Evolutionary conservation across 2,888 invertebrate genomes (phyloP), one percentile per base, ranked within the genome.

Genomic region (Serripes groenlandicus): DNA sequence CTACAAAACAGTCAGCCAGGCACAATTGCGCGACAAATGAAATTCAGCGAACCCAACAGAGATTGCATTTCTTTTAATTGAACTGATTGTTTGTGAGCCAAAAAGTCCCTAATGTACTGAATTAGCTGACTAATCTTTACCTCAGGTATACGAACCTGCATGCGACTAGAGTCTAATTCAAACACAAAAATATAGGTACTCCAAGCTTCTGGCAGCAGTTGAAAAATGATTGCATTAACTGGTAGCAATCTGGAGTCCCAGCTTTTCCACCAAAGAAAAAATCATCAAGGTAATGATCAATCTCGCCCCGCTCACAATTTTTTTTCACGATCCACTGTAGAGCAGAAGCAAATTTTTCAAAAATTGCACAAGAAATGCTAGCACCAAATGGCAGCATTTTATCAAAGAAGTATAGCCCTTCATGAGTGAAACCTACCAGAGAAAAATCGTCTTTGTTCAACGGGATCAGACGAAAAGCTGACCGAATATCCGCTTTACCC

Each of bases 371-470:
- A 37, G 62, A 54, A 21, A 81, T 81, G 18, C 56, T 26, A 58
- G 73, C 72, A 18, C 73, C 77, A 74, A 81, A 81, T 7, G 81
- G 81, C 34, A 81, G 18, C 18, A 49, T 66, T 52, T 78, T 81
- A 49, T 82, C 78, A 56, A 74, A 60, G 69, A 74, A 83, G 30
- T 54, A 83, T 15, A 49, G n/a, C 11, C 58, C 77, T 30, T 80
- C 71, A 72, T 77, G 74, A 30, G 54, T 64, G 35, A 83, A 83
- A 37, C 78, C 78, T 21, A 78, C 26, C 11, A 60, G 72, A n/a
- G 76, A 76, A 30, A 79, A 83, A 15, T 60, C 60, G n/a, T n/a
- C n/a, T n/a, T n/a, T n/a, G n/a, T n/a, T n/a, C n/a, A 82, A 56
- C 35, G 78, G 71, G 3, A 75, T 23, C n/a, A 82, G n/a, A 21